These are phyloP conservation scores for Pseudoips prasinana DNA, from an alignment of 2,888 invertebrate genomes.

Conservation along the genomic window DNA sequence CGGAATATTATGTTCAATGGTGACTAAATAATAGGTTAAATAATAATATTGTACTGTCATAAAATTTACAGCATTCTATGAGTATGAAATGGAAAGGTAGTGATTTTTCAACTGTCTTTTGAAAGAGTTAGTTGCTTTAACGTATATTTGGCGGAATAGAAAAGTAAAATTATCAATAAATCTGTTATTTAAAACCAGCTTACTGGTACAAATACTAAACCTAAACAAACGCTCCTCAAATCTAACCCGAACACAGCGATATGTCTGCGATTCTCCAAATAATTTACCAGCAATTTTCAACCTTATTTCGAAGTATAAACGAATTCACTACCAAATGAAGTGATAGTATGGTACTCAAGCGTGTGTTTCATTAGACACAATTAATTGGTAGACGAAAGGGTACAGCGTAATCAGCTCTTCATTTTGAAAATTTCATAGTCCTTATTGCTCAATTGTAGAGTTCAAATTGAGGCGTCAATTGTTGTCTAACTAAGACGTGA, in stretches of 20 bases:
- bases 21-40: too few relatives aligned
- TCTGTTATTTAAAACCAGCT: too few relatives aligned
- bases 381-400: constrained; percentile 52
- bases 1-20: too few relatives aligned
- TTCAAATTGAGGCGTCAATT: constrained; percentile 13
- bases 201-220: constrained; percentile 16
- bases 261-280: constrained; percentile 13
- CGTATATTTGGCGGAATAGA: too few relatives aligned
- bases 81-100: too few relatives aligned
- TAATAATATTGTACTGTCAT: too few relatives aligned
- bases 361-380: constrained; percentile 63
- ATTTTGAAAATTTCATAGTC: constrained; percentile 10
- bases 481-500: constrained; percentile 1
- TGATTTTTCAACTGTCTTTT: too few relatives aligned
- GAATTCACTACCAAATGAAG: constrained; percentile 10
- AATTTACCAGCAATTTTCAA: constrained; percentile 9
- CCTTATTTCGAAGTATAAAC: constrained; percentile 9
- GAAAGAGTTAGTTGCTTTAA: too few relatives aligned
- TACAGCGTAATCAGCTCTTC: constrained; percentile 30
- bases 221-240: constrained; percentile 23
- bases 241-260: constrained; percentile 16
- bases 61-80: too few relatives aligned
- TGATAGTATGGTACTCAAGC: constrained; percentile 37
- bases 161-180: too few relatives aligned
- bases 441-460: constrained; percentile 22